Percentiles rank a stretch among this genome's conserved stretches.
phyloP scores from a whole-genome alignment of 2,113 vertebrate species.

The Gambusia holbrooki region DNA sequence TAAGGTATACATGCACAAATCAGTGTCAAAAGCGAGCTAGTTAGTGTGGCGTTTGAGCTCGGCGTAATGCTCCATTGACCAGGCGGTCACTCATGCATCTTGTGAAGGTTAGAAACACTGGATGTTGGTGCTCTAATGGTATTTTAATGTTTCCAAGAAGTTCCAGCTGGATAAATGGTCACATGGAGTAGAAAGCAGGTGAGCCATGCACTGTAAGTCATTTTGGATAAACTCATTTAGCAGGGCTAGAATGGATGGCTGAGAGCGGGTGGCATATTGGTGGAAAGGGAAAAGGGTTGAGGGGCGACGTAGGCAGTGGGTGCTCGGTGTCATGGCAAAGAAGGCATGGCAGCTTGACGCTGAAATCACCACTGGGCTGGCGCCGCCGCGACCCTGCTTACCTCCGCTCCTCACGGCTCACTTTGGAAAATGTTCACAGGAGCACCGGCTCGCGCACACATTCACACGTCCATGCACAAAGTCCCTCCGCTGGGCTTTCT shows the following conservation, averaged over 20 bases:
- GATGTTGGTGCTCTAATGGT: slow-evolving; percentile 68
- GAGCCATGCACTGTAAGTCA: slow-evolving; percentile 69
- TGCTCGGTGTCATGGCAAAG: slow-evolving; percentile 53
- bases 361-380: slow-evolving; percentile 61
- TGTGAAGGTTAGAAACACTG: slow-evolving; percentile 67
- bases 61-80: slow-evolving; percentile 69
- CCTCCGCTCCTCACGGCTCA: slow-evolving; percentile 50
- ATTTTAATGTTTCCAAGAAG: slow-evolving; percentile 74
- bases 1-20: slow-evolving; percentile 23
- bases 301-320: slow-evolving; percentile 38
- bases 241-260: slow-evolving; percentile 67
- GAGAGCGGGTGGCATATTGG: slow-evolving; percentile 31
- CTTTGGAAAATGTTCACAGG: slow-evolving; percentile 57
- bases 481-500: slow-evolving; percentile 72
- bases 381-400: slow-evolving; percentile 60
- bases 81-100: slow-evolving; percentile 67
- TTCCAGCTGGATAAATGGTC: slow-evolving; percentile 76
- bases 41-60: slow-evolving; percentile 65
- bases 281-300: neutral
- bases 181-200: slow-evolving; percentile 67
- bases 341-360: slow-evolving; percentile 56
- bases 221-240: slow-evolving; percentile 75
- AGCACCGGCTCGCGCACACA: slow-evolving; percentile 43
- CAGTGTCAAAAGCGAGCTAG: slow-evolving; percentile 54
- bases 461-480: slow-evolving; percentile 54